Base-by-base conservation (phyloP, 2,113 vertebrate species). In the Guaruba guarouba region DNA sequence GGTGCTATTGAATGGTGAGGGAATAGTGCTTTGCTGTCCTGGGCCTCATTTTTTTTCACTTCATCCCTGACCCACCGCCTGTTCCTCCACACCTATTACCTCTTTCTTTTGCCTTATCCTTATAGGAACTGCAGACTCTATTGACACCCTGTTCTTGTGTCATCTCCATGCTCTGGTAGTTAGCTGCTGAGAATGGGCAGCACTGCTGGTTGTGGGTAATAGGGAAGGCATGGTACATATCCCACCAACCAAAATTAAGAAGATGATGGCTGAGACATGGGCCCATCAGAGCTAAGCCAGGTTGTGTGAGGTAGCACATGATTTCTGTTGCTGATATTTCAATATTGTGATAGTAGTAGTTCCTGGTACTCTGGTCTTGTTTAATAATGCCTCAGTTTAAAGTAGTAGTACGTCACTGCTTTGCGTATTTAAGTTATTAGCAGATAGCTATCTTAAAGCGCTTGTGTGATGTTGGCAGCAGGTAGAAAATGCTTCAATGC, bases 231-330 rank as follows among this genome's bases (percentile, higher is more conserved):
- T 4, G 12, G 54, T 54, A 49, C 22, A 16, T 25, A 2, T 3
- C 82, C 9, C 55, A 55, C 24, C 61, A 68, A 29, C 18, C 35
- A 28, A 39, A 25, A 59, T 27, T 20, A 16, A 43, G 68, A 54
- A 75, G 23, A 57, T 3, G 25, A 54, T 3, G 6, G 17, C 8
- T 15, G n/a, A 19, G n/a, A 8, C 0, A 1, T 17, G 29, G 8
- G 5, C 33, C 23, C 9, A 8, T 18, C 16, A 12, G 75, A 92
- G 9, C 37, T 59, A 24, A 79, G n/a, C 10, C 6, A 46, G n/a
- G 12, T 17, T 82, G 5, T 55, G 46, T 39, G 52, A 10, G 13
- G 51, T 54, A 63, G 13, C 43, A 20, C 7, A 6, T 1, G 9
- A 3, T 9, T 82, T 19, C 35, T 48, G 5, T 14, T 73, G 61